phyloP scores from a whole-genome alignment of 1,140 invertebrate species.

The Brachionus rotundiformis region DNA sequence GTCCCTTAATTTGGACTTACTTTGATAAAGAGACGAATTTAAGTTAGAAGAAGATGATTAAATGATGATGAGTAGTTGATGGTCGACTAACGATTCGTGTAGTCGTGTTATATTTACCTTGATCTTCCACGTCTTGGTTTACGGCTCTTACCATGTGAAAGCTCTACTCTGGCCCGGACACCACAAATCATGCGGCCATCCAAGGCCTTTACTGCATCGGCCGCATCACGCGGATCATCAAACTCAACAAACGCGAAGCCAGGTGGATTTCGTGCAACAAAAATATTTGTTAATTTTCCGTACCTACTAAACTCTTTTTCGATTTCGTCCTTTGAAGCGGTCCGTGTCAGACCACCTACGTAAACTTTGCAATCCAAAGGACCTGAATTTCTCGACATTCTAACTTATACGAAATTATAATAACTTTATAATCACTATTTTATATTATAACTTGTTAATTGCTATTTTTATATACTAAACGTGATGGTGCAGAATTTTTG shows the following conservation, averaged over 20 bases:
- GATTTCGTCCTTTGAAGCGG: constrained; percentile 63
- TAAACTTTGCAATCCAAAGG: constrained; percentile 85
- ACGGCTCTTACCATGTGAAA: constrained; percentile 73
- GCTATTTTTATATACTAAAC: background rate
- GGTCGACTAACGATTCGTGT: background rate
- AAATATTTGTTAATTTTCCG: constrained; percentile 86
- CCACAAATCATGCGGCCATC: constrained; percentile 87
- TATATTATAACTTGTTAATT: background rate
- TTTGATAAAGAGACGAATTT: background rate
- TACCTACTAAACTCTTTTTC: constrained; percentile 87
- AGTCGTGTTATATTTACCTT: constrained; percentile 23
- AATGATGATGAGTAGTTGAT: background rate
- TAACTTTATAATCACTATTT: background rate
- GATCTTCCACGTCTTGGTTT: constrained; percentile 27
- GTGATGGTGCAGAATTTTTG: constrained; percentile 8
- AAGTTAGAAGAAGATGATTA: background rate
- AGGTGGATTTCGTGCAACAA: constrained; percentile 80
- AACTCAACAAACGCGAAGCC: constrained; percentile 94
- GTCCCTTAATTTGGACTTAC: background rate
- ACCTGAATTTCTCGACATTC: constrained; percentile 45
- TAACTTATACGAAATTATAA: background rate
- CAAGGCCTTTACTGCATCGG: constrained; percentile 84
- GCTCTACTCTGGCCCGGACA: constrained; percentile 82
- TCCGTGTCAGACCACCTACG: constrained; percentile 79
- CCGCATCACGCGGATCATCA: constrained; percentile 88